Evolutionary conservation across 2,797 vertebrate genomes (phyloP).

Genomic region (Sebastes oblongus): DNA sequence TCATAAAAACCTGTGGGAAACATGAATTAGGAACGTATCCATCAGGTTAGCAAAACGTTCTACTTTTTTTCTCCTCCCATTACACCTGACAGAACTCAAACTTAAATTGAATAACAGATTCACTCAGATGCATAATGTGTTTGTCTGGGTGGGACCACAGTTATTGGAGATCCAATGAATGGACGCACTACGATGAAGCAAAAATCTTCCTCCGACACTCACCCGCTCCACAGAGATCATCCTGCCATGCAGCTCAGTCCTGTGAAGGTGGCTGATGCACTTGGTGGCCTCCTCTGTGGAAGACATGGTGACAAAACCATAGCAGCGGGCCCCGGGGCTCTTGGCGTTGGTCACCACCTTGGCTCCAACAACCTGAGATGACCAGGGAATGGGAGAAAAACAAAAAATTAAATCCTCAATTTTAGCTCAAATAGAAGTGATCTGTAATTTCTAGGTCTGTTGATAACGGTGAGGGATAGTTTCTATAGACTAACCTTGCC

Average conservation of each 20-base stretch:
- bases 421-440: background rate
- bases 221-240: conserved; percentile 99
- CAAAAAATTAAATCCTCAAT: background rate
- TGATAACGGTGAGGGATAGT: rapidly evolving
- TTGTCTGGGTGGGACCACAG: background rate
- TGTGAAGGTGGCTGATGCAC: conserved; percentile 93
- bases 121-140: background rate
- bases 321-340: conserved; percentile 97
- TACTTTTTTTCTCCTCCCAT: background rate
- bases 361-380: conserved; percentile 90
- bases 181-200: background rate
- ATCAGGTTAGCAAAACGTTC: background rate
- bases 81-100: background rate
- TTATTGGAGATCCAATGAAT: background rate
- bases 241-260: conserved; percentile 94
- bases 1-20: background rate
- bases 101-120: background rate
- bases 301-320: conserved; percentile 97
- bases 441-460: rapidly evolving
- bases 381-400: background rate
- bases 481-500: conserved; percentile 86
- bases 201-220: background rate
- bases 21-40: background rate
- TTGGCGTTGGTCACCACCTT: conserved; percentile 98
- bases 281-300: conserved; percentile 92